A percentile compares a stretch with the other conserved stretches of the same genome.
Conservation (phyloP, 2,888 invertebrate genomes). For the Archaeoteleia sp. region DNA sequence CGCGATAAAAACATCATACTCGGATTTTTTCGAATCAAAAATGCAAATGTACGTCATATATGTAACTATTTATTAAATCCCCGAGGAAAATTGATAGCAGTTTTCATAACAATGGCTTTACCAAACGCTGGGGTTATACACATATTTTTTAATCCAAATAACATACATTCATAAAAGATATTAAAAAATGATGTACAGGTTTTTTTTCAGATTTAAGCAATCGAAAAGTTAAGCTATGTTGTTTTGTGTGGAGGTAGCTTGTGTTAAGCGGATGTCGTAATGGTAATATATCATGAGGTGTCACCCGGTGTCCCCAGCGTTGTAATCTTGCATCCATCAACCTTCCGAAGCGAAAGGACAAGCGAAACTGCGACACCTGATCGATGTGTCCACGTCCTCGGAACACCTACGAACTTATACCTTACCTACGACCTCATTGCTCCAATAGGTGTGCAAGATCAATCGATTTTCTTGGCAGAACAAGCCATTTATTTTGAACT, state of each 20-base stretch:
- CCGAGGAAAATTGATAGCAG: no score
- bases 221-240: slow-evolving; percentile 30
- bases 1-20: no score
- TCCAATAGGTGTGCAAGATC: slow-evolving; percentile 51
- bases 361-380: slow-evolving; percentile 61
- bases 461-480: slow-evolving; percentile 49
- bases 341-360: slow-evolving; percentile 57
- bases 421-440: slow-evolving; percentile 32
- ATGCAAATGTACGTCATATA: no score
- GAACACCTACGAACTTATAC: slow-evolving; percentile 54
- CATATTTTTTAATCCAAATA: no score
- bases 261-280: slow-evolving; percentile 48
- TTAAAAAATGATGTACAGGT: slow-evolving; percentile 48
- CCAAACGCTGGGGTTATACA: no score
- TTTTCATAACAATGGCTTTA: no score
- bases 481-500: slow-evolving; percentile 46
- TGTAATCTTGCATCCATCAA: slow-evolving; percentile 74
- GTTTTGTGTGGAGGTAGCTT: slow-evolving; percentile 33
- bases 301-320: slow-evolving; percentile 58
- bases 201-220: slow-evolving; percentile 47
- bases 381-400: slow-evolving; percentile 66
- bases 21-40: no score
- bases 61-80: no score
- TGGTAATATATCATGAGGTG: slow-evolving; percentile 53
- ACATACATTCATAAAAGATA: no score